Evolutionary conservation across 2,797 vertebrate genomes (phyloP).

Genomic region (Orientallactaga sibirica): DNA sequence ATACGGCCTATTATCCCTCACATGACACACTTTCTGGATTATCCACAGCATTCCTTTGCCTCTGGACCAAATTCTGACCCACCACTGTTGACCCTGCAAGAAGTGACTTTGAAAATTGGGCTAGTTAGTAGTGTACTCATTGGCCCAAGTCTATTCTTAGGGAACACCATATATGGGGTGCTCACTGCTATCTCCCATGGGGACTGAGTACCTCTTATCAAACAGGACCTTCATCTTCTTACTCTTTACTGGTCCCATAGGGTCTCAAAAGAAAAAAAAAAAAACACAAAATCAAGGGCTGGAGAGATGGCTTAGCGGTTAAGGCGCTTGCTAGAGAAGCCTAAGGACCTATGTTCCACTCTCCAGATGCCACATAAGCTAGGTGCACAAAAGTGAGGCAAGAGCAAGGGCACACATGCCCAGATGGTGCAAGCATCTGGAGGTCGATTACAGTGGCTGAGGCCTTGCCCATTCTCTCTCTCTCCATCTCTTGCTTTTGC

Average conservation of each 20-base stretch:
- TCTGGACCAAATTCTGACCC: background rate
- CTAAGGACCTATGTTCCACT: no score
- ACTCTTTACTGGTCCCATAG: background rate
- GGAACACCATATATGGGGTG: no score
- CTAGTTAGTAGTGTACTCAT: background rate
- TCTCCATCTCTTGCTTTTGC: no score
- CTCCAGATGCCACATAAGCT: no score
- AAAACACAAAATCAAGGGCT: background rate
- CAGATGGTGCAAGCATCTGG: no score
- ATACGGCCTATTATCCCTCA: background rate
- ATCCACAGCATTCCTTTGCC: background rate
- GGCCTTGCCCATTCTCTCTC: no score
- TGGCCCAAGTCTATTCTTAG: background rate
- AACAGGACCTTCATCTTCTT: background rate
- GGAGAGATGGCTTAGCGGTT: no score
- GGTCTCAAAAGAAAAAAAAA: conserved; percentile 6
- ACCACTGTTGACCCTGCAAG: background rate
- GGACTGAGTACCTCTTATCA: background rate
- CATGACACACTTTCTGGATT: background rate
- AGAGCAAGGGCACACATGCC: no score
- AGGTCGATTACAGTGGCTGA: no score
- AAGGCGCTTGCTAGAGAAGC: no score
- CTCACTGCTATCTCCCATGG: background rate
- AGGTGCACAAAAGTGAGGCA: no score
- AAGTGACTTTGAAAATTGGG: background rate